Conservation (phyloP, 1,140 invertebrate species). For the Carcinoscorpius rotundicauda region DNA sequence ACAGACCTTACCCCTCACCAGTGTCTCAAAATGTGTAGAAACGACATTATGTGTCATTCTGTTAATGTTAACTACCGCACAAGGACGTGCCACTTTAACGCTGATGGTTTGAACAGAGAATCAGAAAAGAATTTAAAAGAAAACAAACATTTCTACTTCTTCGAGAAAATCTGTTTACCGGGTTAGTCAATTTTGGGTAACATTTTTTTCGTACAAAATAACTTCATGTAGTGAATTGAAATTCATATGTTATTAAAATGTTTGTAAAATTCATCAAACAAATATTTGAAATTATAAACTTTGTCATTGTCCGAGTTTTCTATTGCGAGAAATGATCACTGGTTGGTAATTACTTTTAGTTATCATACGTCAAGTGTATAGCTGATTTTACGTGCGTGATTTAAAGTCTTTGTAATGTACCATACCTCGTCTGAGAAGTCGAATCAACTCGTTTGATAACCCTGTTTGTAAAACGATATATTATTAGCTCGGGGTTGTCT, state of each 20-base stretch:
- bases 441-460: background rate
- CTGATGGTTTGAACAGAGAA: constrained; percentile 2
- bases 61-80: constrained; percentile 18
- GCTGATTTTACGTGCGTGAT: no score
- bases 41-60: constrained; percentile 13
- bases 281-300: no score
- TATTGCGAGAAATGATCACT: no score
- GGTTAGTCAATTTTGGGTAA: constrained; percentile 2
- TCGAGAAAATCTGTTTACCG: constrained; percentile 20
- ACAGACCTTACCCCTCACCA: constrained; percentile 12
- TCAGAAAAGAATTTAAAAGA: constrained; percentile 5
- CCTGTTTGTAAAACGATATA: background rate
- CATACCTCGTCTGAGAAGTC: no score
- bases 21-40: constrained; percentile 16
- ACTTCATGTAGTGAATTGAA: background rate
- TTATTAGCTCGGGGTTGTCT: background rate
- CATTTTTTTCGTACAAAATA: background rate
- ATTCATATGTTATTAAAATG: no score
- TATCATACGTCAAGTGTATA: no score
- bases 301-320: no score
- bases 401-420: no score
- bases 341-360: no score
- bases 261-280: no score
- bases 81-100: constrained; percentile 16
- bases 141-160: constrained; percentile 19